Evolutionary conservation across 2,113 vertebrate species (phyloP), one percentile per base, ranked within the genome.

Genomic region (Melanerpes formicivorus): DNA sequence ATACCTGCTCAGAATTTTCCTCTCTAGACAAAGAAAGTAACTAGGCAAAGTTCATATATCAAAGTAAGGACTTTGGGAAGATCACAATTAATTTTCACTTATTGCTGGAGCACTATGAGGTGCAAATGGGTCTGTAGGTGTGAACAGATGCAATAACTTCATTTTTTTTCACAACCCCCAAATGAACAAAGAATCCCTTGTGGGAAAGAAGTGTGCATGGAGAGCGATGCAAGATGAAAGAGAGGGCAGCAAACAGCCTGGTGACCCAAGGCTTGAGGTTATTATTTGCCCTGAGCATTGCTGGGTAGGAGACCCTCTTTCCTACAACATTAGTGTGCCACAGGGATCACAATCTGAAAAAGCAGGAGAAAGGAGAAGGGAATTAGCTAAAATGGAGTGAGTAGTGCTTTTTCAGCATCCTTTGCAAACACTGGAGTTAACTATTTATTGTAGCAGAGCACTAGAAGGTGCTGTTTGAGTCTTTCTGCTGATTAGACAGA

Each of bases 31-130:
- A 83, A 90, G 67, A 32, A 30, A 3, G 9, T 17, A 52, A 52
- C 50, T 52, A 18, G 76, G 72, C 64, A 83, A 89, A 82, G 30
- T 64, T 42, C 71, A 90, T 96, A 81, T 87, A 80, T 89, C 93
- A 90, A 64, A 85, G 42, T 19, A 66, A 92, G 72, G 63, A 18
- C 74, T 62, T 77, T 5, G 40, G 52, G 81, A 87, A 92, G 62
- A 90, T 50, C 11, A 27, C 84, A 89, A 90, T 94, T 96, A 90
- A 93, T 92, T 87, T 90, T 78, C 16, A 22, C 63, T 88, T 42
- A 29, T 91, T 93, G 64, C 89, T 82, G 56, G 91, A 92, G 95
- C 69, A 27, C 75, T 67, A 59, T 4, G 40, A 89, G 69, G 37
- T 91, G 72, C 72, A 91, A 95, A 80, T 1, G 7, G 18, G 42